Evolutionary conservation across 1,140 invertebrate genomes (phyloP), one percentile per base, ranked within the genome.

Genomic region (Drosophila tropicalis): DNA sequence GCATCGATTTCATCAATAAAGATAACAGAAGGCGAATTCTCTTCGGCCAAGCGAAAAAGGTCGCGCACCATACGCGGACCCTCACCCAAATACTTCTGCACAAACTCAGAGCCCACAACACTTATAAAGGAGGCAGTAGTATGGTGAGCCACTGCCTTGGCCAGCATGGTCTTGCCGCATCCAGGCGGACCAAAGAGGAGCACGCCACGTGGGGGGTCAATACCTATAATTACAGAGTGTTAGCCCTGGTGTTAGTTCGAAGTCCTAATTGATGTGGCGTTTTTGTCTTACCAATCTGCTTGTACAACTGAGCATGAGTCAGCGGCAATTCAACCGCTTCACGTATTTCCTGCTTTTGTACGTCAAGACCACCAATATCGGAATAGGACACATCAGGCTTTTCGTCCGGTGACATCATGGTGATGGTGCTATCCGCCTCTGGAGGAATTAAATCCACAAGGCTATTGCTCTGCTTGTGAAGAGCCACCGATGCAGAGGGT

Each of bases 1-100:
- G 98, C 98, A 93, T 99, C 98, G 80, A 99, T 99, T 93, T 98
- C 98, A 94, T 98, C 98, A 92, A 99, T 99, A 92, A 99, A 99
- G 76, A 99, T 99, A 81, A 99, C 99, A 5, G 98, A 98, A 6
- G 99, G 99, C 10, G 98, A 96, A 93, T 99, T 99, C 93, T 99
- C 99, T 92, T 99, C 99, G 2, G 99, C 99, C 62, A 99, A 94
- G 82, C 99, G 95, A 90, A 99, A 99, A 0, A 99, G 98, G 93
- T 99, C 99, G 70, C 99, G 94, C 1, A 99, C 99, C 99, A 99
- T 99, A 72, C 99, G 95, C 2, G 99, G 98, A 2, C 99, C 98
- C 93, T 99, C 99, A 32, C 99, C 99, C 41, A 99, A 93, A 92
- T 99, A 99, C 92, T 99, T 99, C 93, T 99, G 99, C 0, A 99